phyloP scores from a whole-genome alignment of 2,113 vertebrate genomes.

The Elaphurus davidianus region DNA sequence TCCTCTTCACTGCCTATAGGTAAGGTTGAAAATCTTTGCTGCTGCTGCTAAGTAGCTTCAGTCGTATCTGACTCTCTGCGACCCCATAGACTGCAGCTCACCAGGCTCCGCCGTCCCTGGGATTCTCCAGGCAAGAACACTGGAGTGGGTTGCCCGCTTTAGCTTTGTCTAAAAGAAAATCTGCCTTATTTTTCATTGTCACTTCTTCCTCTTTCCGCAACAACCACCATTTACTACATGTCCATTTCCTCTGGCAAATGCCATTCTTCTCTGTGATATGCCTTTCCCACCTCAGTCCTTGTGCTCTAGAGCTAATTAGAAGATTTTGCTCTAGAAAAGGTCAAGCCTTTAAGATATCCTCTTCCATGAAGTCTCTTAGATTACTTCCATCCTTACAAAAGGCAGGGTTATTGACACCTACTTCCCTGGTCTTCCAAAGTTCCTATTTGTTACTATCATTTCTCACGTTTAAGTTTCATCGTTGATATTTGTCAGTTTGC shows the following conservation, averaged over 20 bases:
- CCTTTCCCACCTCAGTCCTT: neutral
- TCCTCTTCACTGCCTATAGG: neutral
- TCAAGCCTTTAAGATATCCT: neutral
- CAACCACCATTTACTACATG: neutral
- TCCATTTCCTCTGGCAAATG: neutral
- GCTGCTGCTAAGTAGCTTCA: too few relatives aligned
- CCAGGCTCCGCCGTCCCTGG: too few relatives aligned
- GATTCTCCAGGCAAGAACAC: too few relatives aligned
- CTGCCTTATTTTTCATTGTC: neutral
- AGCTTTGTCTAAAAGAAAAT: neutral
- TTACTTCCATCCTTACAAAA: neutral
- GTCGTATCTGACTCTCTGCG: too few relatives aligned
- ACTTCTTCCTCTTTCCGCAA: neutral
- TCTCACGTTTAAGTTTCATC: neutral
- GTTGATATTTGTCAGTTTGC: neutral
- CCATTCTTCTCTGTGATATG: neutral
- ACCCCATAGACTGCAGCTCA: too few relatives aligned
- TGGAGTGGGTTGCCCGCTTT: neutral
- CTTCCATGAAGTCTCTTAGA: neutral
- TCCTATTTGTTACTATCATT: neutral
- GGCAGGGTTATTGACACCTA: neutral
- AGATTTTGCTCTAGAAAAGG: slow-evolving; percentile 12
- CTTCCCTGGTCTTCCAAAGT: neutral
- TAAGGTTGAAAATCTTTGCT: neutral
- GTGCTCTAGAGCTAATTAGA: slow-evolving; percentile 29